Evolutionary conservation across 2,888 invertebrate species (phyloP).

Genomic region (Coronaproctus castanopsis): DNA sequence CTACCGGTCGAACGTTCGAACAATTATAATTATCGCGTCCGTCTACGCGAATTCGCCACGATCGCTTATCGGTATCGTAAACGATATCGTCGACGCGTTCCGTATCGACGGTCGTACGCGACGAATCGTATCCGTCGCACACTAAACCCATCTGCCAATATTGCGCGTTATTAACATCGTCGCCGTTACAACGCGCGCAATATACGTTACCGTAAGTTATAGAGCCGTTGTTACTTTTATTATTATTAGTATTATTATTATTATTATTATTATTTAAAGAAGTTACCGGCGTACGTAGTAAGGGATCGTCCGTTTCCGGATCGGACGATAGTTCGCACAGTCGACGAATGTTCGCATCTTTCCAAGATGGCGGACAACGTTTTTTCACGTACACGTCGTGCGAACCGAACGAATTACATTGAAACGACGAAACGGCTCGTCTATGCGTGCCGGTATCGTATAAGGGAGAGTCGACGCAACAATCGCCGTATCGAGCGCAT

Average conservation of each 20-base stretch:
- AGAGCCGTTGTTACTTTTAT: too few species aligned
- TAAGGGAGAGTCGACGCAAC: constrained; percentile 27
- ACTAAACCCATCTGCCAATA: constrained; percentile 15
- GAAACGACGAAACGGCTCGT: constrained; percentile 23
- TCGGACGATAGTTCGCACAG: constrained; percentile 21
- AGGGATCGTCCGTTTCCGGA: constrained; percentile 17
- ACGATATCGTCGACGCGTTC: not conserved
- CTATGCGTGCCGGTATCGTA: constrained; percentile 22
- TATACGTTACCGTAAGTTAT: constrained; percentile 26
- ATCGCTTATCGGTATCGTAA: not conserved
- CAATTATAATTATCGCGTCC: constrained; percentile 1
- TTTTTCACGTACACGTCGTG: constrained; percentile 28
- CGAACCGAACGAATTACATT: constrained; percentile 26
- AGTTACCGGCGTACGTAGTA: constrained; percentile 19
- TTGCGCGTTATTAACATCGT: constrained; percentile 22
- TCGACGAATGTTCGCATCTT: constrained; percentile 18
- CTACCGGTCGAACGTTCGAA: not conserved
- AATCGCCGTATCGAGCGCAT: constrained; percentile 29
- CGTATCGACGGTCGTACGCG: not conserved
- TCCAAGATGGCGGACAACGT: constrained; percentile 27
- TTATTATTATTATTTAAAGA: constrained; percentile 20
- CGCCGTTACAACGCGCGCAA: constrained; percentile 29
- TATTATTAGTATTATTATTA: too few species aligned
- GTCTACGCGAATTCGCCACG: constrained; percentile 7
- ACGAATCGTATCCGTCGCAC: not conserved